These are phyloP conservation scores for Ctenochaetus hawaiiensis DNA, from an alignment of 2,797 vertebrate species.

Conservation along the genomic window DNA sequence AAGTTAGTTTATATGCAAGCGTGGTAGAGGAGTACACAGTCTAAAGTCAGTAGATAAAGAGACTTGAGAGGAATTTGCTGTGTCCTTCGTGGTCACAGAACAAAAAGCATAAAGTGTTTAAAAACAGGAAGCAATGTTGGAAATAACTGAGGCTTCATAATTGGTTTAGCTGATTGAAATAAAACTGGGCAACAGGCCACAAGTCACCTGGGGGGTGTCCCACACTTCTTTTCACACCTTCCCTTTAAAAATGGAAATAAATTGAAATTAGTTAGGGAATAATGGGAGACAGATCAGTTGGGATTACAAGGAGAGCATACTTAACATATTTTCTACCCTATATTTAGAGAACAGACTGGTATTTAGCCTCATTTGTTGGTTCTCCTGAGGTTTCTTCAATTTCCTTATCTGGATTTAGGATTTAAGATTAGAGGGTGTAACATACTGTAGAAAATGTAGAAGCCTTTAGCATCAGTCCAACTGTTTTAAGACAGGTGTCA, in stretches of 20 bases:
- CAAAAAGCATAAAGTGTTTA: constrained; percentile 1
- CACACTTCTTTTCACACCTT: neutral
- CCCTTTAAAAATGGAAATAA: too few species aligned
- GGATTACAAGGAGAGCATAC: too few species aligned
- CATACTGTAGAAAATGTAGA: too few species aligned
- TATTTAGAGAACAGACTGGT: too few species aligned
- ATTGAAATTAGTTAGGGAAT: too few species aligned
- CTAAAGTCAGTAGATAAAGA: neutral
- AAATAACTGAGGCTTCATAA: too few species aligned
- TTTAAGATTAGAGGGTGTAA: neutral
- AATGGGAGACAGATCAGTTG: neutral
- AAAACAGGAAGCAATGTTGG: neutral
- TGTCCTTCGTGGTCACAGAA: constrained; percentile 3
- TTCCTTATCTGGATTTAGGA: neutral
- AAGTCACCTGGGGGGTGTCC: too few species aligned
- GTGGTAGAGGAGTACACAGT: neutral
- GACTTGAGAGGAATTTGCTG: neutral
- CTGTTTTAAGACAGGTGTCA: neutral
- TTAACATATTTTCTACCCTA: too few species aligned
- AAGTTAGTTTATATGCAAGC: neutral
- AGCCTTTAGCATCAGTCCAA: neutral
- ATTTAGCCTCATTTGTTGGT: neutral
- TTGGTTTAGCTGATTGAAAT: too few species aligned
- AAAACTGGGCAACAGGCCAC: neutral
- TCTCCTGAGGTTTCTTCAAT: neutral